Percentiles rank a stretch among this genome's conserved stretches.
These are phyloP conservation scores for Odontomyia ornata DNA, from an alignment of 2,888 invertebrate genomes.

Conservation along the genomic window DNA sequence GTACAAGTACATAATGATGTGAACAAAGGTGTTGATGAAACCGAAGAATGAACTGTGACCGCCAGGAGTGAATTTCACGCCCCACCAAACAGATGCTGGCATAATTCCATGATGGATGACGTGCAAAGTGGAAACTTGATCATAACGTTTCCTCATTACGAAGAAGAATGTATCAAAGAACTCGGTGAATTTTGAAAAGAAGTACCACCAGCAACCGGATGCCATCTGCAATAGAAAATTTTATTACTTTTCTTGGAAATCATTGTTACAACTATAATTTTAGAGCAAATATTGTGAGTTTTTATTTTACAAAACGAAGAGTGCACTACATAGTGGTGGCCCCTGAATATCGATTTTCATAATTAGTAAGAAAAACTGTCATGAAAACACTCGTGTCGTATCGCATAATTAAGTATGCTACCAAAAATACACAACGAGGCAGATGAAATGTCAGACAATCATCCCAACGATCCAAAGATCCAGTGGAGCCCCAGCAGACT, in stretches of 20 bases:
- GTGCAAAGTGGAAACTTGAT: conserved; percentile 89
- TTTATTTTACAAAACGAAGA: too few relatives aligned
- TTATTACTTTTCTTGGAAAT: background rate
- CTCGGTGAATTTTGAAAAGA: conserved; percentile 93
- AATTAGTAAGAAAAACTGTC: too few relatives aligned
- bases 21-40: conserved; percentile 92
- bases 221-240: conserved; percentile 72
- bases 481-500: too few relatives aligned
- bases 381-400: too few relatives aligned
- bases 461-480: too few relatives aligned
- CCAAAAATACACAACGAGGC: too few relatives aligned
- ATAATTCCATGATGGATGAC: conserved; percentile 95
- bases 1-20: conserved; percentile 94
- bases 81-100: conserved; percentile 94
- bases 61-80: conserved; percentile 87
- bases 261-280: too few relatives aligned
- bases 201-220: conserved; percentile 91
- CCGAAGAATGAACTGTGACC: conserved; percentile 96
- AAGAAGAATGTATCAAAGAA: conserved; percentile 95
- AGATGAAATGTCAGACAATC: too few relatives aligned
- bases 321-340: too few relatives aligned
- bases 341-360: too few relatives aligned
- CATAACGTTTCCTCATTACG: conserved; percentile 90
- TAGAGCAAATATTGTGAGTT: too few relatives aligned
- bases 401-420: too few relatives aligned